Percentiles rank a stretch among this genome's conserved stretches.
Evolutionary conservation across 2,888 invertebrate species (phyloP).

Genomic region (Marasmarcha lunaedactyla): DNA sequence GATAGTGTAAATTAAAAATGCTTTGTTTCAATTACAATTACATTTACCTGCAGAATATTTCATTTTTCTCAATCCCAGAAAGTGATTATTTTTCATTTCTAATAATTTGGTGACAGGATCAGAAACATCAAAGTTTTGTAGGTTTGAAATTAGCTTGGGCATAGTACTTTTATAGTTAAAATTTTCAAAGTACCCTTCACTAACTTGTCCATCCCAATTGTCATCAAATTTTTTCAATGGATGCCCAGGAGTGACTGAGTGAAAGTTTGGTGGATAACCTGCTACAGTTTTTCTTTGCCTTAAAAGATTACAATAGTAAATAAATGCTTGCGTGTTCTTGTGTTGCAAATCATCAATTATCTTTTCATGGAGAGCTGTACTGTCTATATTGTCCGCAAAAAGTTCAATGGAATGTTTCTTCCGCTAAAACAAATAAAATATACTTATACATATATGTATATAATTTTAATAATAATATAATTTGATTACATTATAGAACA

Average conservation of each 20-base stretch:
- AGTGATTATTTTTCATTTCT: conserved; percentile 31
- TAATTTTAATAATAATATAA: not conserved
- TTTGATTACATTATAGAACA: not conserved
- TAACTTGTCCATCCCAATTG: conserved; percentile 47
- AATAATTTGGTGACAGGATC: conserved; percentile 43
- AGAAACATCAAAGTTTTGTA: conserved; percentile 24
- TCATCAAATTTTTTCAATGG: conserved; percentile 35
- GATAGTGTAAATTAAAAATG: too few species aligned
- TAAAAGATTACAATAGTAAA: conserved; percentile 28
- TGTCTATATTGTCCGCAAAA: conserved; percentile 30
- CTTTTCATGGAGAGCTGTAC: conserved; percentile 30
- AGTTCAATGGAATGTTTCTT: conserved; percentile 13
- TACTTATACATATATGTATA: not conserved
- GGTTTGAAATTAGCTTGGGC: conserved; percentile 37
- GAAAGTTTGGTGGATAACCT: conserved; percentile 17
- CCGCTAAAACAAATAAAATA: not conserved
- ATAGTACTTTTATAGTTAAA: conserved; percentile 39
- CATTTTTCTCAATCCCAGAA: conserved; percentile 12
- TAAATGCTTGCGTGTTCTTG: conserved; percentile 28
- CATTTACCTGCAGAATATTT: conserved; percentile 26
- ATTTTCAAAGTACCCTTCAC: conserved; percentile 38
- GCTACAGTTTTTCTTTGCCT: conserved; percentile 22
- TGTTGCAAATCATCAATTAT: conserved; percentile 30
- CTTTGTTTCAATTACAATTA: too few species aligned
- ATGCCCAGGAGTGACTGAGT: conserved; percentile 33